These are phyloP conservation scores for Ceryle rudis DNA, from an alignment of 2,797 vertebrate species.

Conservation along the genomic window DNA sequence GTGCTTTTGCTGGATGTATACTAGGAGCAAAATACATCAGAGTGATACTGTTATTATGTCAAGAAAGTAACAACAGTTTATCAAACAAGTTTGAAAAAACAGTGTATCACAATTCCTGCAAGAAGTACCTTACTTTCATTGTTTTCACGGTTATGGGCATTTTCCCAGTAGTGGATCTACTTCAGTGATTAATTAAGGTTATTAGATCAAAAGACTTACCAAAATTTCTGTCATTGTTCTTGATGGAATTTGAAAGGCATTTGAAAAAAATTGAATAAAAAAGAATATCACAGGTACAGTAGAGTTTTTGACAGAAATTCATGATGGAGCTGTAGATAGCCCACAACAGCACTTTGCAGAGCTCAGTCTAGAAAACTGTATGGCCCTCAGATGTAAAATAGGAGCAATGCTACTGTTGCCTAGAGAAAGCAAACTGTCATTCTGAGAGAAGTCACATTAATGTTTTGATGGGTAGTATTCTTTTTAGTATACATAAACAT, in stretches of 20 bases:
- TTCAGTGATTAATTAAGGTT: background rate
- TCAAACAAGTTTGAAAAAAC: background rate
- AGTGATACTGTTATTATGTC: background rate
- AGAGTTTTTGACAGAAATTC: background rate
- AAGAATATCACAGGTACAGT: background rate
- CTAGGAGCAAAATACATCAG: background rate
- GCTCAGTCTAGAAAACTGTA: background rate
- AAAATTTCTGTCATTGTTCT: background rate
- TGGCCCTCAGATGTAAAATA: background rate
- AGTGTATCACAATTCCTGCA: background rate
- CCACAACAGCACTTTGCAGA: background rate
- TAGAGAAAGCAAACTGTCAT: background rate
- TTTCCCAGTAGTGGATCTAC: background rate
- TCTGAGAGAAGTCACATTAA: background rate
- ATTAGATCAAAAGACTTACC: background rate
- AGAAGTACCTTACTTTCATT: background rate
- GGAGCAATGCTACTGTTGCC: background rate
- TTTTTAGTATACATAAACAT: background rate
- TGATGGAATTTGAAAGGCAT: background rate
- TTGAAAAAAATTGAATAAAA: background rate
- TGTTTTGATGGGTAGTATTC: background rate
- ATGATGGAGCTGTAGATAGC: accelerated
- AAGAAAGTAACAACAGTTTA: background rate
- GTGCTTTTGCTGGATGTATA: background rate
- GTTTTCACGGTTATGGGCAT: background rate